Evolutionary conservation across 1,140 invertebrate species (phyloP), one percentile per base, ranked within the genome.

Genomic region (Helicoverpa zea): DNA sequence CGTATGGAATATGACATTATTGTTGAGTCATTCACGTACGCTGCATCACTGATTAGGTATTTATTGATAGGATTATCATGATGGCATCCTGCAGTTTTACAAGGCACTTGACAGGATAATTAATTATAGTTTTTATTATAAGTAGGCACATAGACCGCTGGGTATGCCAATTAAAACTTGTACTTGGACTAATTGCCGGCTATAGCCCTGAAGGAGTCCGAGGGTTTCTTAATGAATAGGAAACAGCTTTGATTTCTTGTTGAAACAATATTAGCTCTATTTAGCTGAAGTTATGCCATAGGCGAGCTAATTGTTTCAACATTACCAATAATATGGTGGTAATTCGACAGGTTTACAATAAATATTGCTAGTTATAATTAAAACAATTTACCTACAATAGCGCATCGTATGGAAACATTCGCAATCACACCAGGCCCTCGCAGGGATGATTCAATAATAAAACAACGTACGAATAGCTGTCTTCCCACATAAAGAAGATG

Each of bases 401-500:
- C 73, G n/a, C 70, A 77, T 72, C 9, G 68, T 56, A 35, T 75
- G 51, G 75, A 68, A 79, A 68, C 76, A 58, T 70, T 79, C 56
- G 70, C 73, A 75, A 68, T 82, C 81, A 75, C 76, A 59, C 76
- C 64, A 63, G 12, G 66, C 54, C 18, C 78, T 30, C 52, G 73
- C 52, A 77, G 70, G 61, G 84, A 74, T 77, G 75, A 64, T 61
- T 75, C 81, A 85, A 83, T 84, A 86, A 84, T 83, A 80, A 86
- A 83, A 85, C 77, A 83, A 78, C 76, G 81, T 68, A 63, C 43
- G 59, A 66, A 73, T 58, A 64, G 77, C 73, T 68, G 81, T 83
- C 86, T 79, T 82, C 81, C 64, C 82, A 83, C 83, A 83, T 75
- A 72, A 81, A 63, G 61, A 70, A 82, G 82, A 89, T 88, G 86